Evolutionary conservation across 2,888 invertebrate genomes (phyloP), one percentile per base, ranked within the genome.

Genomic region (Loripinus fragilis): DNA sequence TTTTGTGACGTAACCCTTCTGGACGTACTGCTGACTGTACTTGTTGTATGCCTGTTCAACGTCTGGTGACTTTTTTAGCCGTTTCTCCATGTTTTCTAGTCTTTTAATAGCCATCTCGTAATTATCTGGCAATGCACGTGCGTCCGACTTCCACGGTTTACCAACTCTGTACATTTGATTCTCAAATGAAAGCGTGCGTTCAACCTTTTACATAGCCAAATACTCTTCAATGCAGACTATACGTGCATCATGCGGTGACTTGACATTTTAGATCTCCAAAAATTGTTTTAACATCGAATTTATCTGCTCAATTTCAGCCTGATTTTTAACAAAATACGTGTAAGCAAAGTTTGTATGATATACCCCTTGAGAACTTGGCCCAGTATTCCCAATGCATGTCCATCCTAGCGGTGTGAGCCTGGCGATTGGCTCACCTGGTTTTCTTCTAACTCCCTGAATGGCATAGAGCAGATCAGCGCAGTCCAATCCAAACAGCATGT

Each of bases 141-240:
- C n/a, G n/a, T 48, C 48, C 20, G 48, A 48, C 48, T 48, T 48
- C 48, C 48, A 48, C 48, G 48, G 48, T 48, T 20, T 48, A 48
- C 48, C 48, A 20, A 48, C 48, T 48, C 48, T 48, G 48, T 48
- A 48, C 48, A 48, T 48, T 20, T 48, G 48, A n/a, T 48, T 48
- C 48, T 48, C 48, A n/a, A 48, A 48, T n/a, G 48, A 48, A 48
- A 48, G 48, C n/a, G 48, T 48, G 48, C 48, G 12, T 48, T 48
- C n/a, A n/a, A n/a, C n/a, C n/a, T n/a, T n/a, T n/a, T n/a, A n/a
- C n/a, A n/a, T n/a, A n/a, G n/a, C n/a, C 48, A 48, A 48, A 20
- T 48, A n/a, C 48, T 48, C 48, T 48, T 48, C 48, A 48, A 48
- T 48, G 48, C 48, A n/a, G n/a, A 48, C 48, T 48, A 48, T 48